Base-by-base conservation (phyloP, 2,113 vertebrate genomes). In the Zosterops pallidus region DNA sequence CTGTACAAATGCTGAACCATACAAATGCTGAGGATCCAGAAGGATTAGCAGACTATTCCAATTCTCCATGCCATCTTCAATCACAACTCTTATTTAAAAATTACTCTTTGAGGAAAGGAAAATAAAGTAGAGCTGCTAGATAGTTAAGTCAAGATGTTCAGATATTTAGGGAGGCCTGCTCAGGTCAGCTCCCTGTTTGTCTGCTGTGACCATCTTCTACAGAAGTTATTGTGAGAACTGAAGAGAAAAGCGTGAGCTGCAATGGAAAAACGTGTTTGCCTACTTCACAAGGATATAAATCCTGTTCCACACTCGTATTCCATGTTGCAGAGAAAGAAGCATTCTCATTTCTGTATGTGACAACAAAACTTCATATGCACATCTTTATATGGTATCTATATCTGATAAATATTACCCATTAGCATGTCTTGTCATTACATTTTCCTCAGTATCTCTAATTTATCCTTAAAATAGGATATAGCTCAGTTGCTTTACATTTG, bases 261-360 rank as follows among this genome's bases (percentile, higher is more conserved):
- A 46, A 22, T 56, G 8, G 9, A 50, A 89, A 86, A 7, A 55
- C 6, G 28, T 47, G 63, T 94, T 47, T 83, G 7, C 47, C 33
- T 86, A 29, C 20, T 69, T 76, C 44, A n/a, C 15, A 78, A 25
- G 13, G 11, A 18, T 50, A 31, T 37, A 62, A 71, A 86, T 26
- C 5, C 35, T 69, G 5, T 4, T 95, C 23, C 31, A 67, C 0
- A 0, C 4, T 89, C 44, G 65, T 83, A 6, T 39, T 78, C 26
- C 29, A 28, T 4, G 22, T 85, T 63, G 52, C 46, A 53, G 49
- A 41, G 18, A 62, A 42, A 81, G 22, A 65, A 70, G 42, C 4
- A 44, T 55, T 84, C 3, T 2, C 41, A 42, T 77, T 84, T 74
- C 0, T 0, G 33, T 1, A 2, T 62, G 14, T 55, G 68, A n/a